Base-by-base conservation (phyloP, 2,888 invertebrate genomes). In the Cheilosia impressa region DNA sequence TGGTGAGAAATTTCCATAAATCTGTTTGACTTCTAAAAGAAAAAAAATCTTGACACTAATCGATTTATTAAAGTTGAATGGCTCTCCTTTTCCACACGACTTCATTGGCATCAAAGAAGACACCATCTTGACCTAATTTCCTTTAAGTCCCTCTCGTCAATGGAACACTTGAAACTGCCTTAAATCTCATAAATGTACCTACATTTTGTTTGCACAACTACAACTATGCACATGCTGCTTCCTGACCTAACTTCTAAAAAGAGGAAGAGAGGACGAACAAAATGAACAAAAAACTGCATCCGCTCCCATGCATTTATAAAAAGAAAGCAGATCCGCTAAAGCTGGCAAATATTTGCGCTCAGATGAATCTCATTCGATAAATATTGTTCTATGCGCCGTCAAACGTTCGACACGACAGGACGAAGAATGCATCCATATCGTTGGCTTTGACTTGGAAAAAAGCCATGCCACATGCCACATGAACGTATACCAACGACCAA, bases 311-410 rank as follows among this genome's bases (percentile, higher is more conserved):
- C 22, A 57, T 55, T 24, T 72, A 78, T 84, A 60, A 80, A 80
- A 84, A 75, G 71, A 84, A 80, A 52, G 34, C 75, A 75, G 76
- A 81, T 85, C 60, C 66, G 71, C 81, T 77, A 81, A 72, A 77
- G 81, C 71, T 72, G 38, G 72, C 43, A 80, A 85, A 85, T 85
- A 85, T 85, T 85, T 85, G 60, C 81, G 72, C 76, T 72, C 72
- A 66, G 72, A 81, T 81, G 85, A 68, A 81, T 85, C 68, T 68
- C 69, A 68, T 85, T 65, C 85, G 81, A 85, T 85, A 85, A 85
- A 85, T 76, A 85, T 85, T 85, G 81, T 80, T 85, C 72, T 73
- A 79, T 60, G 60, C 71, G 65, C 75, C 72, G 63, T 85, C 76
- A 81, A 81, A 85, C 80, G 80, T 81, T 85, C 85, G 85, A 81